Conservation (phyloP, 1,140 invertebrate genomes). For the Sminthurinus signatus region DNA sequence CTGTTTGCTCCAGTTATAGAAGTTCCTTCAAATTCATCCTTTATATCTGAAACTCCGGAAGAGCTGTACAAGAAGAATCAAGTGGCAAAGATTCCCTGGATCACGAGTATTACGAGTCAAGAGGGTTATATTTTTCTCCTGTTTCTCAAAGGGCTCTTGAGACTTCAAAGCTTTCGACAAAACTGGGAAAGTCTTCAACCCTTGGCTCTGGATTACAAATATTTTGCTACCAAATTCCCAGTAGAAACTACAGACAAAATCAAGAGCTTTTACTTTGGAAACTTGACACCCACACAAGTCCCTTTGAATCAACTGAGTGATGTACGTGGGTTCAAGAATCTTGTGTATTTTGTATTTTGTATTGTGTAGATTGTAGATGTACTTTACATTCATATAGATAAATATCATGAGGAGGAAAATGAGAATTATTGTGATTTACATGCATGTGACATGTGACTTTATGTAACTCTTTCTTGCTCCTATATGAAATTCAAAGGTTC, state of each 20-base stretch:
- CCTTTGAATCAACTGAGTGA: conserved; percentile 3
- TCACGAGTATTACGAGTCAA: conserved; percentile 8
- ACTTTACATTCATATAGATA: too few relatives aligned
- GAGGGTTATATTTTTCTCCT: conserved; percentile 17
- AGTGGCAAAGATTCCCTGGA: conserved; percentile 23
- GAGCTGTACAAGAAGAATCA: conserved; percentile 12
- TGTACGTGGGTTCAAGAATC: background rate
- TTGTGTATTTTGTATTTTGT: background rate
- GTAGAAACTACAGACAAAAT: conserved; percentile 10
- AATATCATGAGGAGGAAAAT: too few relatives aligned
- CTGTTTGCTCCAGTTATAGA: conserved; percentile 21
- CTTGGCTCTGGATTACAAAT: conserved; percentile 11
- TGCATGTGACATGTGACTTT: too few relatives aligned
- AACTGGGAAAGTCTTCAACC: conserved; percentile 12
- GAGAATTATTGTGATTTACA: too few relatives aligned
- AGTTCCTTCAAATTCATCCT: background rate
- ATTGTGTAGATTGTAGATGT: too few relatives aligned
- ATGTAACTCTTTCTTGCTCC: too few relatives aligned
- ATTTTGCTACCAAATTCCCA: background rate
- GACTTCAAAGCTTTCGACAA: background rate
- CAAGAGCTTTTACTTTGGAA: conserved; percentile 17
- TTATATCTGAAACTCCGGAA: conserved; percentile 18
- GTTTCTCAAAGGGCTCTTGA: background rate
- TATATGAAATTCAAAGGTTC: too few relatives aligned
- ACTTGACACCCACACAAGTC: conserved; percentile 1